Evolutionary conservation across 2,113 vertebrate genomes (phyloP), one percentile per base, ranked within the genome.

Genomic region (Fukomys damarensis): DNA sequence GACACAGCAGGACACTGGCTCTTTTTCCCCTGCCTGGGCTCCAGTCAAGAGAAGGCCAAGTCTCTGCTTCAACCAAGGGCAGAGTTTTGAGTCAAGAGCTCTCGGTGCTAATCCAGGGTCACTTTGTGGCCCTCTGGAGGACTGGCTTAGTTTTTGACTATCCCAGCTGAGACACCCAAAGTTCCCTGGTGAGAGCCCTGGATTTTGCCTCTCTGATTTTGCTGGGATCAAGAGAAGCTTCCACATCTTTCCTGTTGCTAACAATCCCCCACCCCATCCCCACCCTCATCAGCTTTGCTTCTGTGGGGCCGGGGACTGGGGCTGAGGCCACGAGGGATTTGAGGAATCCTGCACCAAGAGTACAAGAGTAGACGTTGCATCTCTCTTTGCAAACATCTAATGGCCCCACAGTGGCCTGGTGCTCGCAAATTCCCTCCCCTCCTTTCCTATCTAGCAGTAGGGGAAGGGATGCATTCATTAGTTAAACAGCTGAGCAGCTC

Each of bases 221-320:
- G 77, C 79, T 72, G 80, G 91, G 92, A 97, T 98, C 97, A 98
- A 98, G 98, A 93, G 92, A 70, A 95, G 87, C 65, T 94, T 98
- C 97, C 91, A 89, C 81, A 86, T 63, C 91, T 94, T 89, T 91
- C 72, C 95, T 86, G 82, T 86, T 70, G 79, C 46, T 98, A 93
- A 86, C 54, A 54, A 54, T n/a, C n/a, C n/a, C n/a, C n/a, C n/a
- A n/a, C n/a, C 52, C 52, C 52, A 91, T 88, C 95, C 93, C 93
- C 68, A 28, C 20, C 4, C 85, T 63, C 95, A 86, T 72, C 94
- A 28, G 74, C 76, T 80, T 93, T 63, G 26, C 95, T 93, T 96
- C 87, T 10, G 14, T 72, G 11, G 80, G 74, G 38, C 43, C 0
- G 1, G 88, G 94, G 96, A 94, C 95, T 86, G 97, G 79, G 19